Conservation (phyloP, 2,797 vertebrate species). For the Chaenodraco wilsoni region DNA sequence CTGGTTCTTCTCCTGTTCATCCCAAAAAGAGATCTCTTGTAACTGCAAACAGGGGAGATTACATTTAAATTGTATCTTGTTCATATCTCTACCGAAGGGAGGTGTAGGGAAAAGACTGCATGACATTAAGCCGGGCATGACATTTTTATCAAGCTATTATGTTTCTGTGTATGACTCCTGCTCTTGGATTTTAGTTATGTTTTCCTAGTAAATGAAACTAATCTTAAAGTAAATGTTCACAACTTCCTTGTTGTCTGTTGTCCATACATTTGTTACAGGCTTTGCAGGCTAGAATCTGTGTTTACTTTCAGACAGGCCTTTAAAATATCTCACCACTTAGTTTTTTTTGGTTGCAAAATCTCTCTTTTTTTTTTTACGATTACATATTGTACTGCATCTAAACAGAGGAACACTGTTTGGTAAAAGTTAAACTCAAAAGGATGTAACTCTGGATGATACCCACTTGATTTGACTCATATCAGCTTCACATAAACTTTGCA, state of each 20-base stretch:
- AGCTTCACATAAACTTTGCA: not conserved
- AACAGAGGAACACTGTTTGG: not conserved
- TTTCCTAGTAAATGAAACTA: conserved; percentile 28
- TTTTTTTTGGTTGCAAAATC: not conserved
- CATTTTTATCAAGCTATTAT: conserved; percentile 33
- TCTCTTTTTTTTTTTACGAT: not conserved
- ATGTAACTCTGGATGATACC: not conserved
- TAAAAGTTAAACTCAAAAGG: not conserved
- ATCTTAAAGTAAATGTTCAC: not conserved
- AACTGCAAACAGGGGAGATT: conserved; percentile 56
- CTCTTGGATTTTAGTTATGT: conserved; percentile 16
- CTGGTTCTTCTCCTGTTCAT: conserved; percentile 36
- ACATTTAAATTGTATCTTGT: conserved; percentile 62
- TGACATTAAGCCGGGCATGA: conserved; percentile 50
- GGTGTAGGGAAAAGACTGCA: conserved; percentile 32
- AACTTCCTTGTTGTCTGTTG: no score
- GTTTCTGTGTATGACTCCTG: conserved; percentile 12
- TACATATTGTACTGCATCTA: not conserved
- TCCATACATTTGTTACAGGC: not conserved
- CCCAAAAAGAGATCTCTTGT: conserved; percentile 64
- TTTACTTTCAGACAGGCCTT: not conserved
- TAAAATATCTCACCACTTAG: not conserved
- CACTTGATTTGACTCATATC: not conserved
- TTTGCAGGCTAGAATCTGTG: no score
- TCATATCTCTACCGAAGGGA: conserved; percentile 55